These are phyloP conservation scores for Pteruthius melanotis DNA, from an alignment of 2,113 vertebrate genomes.

Conservation along the genomic window DNA sequence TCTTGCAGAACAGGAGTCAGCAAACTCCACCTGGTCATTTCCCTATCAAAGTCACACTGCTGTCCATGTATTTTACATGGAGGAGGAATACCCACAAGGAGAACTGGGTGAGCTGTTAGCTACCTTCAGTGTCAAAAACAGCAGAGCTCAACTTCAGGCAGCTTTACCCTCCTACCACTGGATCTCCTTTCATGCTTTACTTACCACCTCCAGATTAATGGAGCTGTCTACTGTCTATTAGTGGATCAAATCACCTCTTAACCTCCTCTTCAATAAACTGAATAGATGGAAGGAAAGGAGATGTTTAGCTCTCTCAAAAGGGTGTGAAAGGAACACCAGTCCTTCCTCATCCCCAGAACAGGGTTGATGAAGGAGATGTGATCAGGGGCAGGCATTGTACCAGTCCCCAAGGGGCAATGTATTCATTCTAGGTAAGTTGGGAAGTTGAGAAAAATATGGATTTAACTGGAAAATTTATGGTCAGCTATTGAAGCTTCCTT, in stretches of 20 bases:
- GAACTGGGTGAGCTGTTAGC: not conserved
- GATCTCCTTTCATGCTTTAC: not conserved
- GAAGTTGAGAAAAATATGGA: not conserved
- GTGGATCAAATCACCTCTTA: constrained; percentile 48
- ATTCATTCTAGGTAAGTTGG: not conserved
- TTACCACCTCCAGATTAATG: constrained; percentile 16
- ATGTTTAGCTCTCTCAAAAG: not conserved
- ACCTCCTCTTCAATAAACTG: constrained; percentile 37
- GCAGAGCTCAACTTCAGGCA: not conserved
- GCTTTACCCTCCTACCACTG: not conserved
- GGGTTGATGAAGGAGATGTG: not conserved
- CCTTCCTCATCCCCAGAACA: not conserved
- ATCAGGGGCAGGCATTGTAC: not conserved
- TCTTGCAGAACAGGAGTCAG: not conserved
- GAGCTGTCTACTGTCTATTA: constrained; percentile 31
- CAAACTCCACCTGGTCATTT: not conserved
- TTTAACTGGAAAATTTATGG: not conserved
- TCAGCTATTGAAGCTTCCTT: not conserved
- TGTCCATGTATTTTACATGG: not conserved
- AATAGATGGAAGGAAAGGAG: constrained; percentile 1
- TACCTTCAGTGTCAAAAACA: not conserved
- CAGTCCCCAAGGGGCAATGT: not conserved
- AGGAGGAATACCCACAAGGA: not conserved
- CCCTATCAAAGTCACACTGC: not conserved
- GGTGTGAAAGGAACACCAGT: not conserved